Percentiles rank a stretch among this genome's conserved stretches.
These are phyloP conservation scores for Leptinotarsa lineolata DNA, from an alignment of 1,140 invertebrate species.

Conservation along the genomic window DNA sequence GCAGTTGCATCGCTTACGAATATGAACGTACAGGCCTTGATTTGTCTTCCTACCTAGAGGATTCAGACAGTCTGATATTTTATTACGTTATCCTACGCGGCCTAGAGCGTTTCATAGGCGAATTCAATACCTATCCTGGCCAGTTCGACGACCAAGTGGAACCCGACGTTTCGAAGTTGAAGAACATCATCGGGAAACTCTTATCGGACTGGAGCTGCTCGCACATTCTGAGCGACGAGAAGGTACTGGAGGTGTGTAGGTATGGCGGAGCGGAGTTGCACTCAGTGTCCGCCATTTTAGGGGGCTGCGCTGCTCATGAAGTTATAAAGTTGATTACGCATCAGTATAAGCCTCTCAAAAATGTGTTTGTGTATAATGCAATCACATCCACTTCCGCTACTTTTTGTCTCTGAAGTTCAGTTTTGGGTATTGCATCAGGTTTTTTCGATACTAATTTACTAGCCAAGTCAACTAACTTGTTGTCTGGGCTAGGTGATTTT, in stretches of 20 bases:
- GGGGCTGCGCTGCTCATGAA: conserved; percentile 94
- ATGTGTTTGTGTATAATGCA: conserved; percentile 95
- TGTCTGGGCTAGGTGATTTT: too few species aligned
- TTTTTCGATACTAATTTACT: too few species aligned
- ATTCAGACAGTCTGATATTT: conserved; percentile 83
- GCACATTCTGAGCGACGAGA: conserved; percentile 85
- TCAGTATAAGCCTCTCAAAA: conserved; percentile 95
- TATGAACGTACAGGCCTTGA: conserved; percentile 58
- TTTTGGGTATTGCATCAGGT: too few species aligned
- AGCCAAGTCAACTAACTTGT: too few species aligned
- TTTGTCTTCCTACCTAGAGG: conserved; percentile 62
- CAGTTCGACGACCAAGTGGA: conserved; percentile 80
- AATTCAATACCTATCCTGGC: conserved; percentile 90
- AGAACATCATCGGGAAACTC: conserved; percentile 62
- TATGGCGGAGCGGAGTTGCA: conserved; percentile 95
- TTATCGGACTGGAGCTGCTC: conserved; percentile 82
- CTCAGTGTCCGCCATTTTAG: conserved; percentile 91
- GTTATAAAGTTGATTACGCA: conserved; percentile 95
- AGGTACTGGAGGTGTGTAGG: conserved; percentile 91
- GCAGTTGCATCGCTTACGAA: conserved; percentile 80
- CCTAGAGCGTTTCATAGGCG: conserved; percentile 85
- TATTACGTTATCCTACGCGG: conserved; percentile 91
- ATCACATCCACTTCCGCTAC: conserved; percentile 85
- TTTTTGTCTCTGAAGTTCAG: conserved; percentile 55
- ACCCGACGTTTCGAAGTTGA: conserved; percentile 45